These are phyloP conservation scores for Netelia fuscicornis DNA, from an alignment of 2,888 invertebrate species.

Conservation along the genomic window DNA sequence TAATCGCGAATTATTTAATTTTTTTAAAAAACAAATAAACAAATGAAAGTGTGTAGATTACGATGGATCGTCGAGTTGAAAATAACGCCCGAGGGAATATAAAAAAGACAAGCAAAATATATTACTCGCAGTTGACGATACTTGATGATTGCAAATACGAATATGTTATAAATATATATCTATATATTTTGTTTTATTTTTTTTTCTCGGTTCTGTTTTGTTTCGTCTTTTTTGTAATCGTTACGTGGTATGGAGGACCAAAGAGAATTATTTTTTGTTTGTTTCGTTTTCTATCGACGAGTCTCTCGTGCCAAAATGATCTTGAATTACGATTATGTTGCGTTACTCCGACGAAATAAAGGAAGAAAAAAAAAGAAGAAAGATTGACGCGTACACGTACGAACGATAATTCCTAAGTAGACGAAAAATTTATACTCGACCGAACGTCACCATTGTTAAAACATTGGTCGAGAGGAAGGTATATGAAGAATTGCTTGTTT, in stretches of 20 bases:
- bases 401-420: constrained; percentile 26
- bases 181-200: constrained; percentile 17
- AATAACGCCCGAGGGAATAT: constrained; percentile 46
- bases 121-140: constrained; percentile 33
- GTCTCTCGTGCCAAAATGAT: constrained; percentile 51
- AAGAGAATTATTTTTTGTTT: constrained; percentile 68
- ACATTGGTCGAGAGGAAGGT: background rate
- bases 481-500: background rate
- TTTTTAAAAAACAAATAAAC: constrained; percentile 34
- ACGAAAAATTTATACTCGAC: constrained; percentile 1
- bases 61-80: constrained; percentile 28
- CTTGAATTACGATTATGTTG: constrained; percentile 52
- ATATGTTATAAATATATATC: constrained; percentile 23
- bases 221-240: constrained; percentile 65
- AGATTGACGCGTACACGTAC: constrained; percentile 41
- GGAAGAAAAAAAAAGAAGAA: constrained; percentile 18
- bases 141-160: constrained; percentile 42
- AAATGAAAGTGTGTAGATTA: constrained; percentile 26
- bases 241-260: constrained; percentile 74
- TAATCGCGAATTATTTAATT: constrained; percentile 38
- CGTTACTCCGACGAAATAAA: constrained; percentile 32
- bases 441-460: constrained; percentile 6
- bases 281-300: constrained; percentile 62
- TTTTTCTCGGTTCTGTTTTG: constrained; percentile 11
- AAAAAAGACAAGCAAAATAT: constrained; percentile 62